These are phyloP conservation scores for Leptinotarsa defecta DNA, from an alignment of 1,140 invertebrate genomes.

Conservation along the genomic window DNA sequence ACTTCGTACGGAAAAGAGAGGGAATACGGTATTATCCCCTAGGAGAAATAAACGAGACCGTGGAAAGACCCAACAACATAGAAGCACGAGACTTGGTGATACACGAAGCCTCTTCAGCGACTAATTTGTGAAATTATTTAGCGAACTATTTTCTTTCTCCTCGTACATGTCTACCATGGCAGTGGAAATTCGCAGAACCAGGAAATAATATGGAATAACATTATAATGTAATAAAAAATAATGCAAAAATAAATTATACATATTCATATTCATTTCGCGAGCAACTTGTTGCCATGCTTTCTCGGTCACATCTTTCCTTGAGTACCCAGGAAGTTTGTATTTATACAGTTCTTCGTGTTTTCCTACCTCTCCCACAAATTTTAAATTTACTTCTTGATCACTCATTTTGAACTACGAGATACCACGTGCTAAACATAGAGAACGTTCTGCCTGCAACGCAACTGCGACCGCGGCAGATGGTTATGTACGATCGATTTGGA, in stretches of 20 bases:
- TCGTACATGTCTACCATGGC: conserved; percentile 34
- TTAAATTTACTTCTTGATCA: conserved; percentile 6
- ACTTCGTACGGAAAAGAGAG: conserved; percentile 35
- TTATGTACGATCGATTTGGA: conserved; percentile 5
- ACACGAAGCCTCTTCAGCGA: conserved; percentile 14
- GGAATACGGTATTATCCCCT: conserved; percentile 25
- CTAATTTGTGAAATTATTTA: conserved; percentile 40
- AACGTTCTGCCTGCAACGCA: neutral
- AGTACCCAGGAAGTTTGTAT: conserved; percentile 30
- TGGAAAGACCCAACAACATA: neutral
- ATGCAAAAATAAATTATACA: conserved; percentile 23
- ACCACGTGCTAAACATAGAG: neutral
- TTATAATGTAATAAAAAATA: conserved; percentile 15
- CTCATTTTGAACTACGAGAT: conserved; percentile 9
- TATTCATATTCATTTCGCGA: conserved; percentile 25
- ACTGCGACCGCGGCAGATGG: conserved; percentile 11
- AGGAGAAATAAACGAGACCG: conserved; percentile 31
- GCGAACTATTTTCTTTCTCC: conserved; percentile 40
- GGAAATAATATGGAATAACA: conserved; percentile 15
- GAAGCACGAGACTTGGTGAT: neutral
- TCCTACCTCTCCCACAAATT: conserved; percentile 23
- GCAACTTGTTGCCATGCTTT: conserved; percentile 29
- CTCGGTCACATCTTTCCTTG: conserved; percentile 30
- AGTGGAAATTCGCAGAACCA: conserved; percentile 36
- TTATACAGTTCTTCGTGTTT: conserved; percentile 27